These are phyloP conservation scores for Autographa gamma DNA, from an alignment of 2,888 invertebrate species.

Conservation along the genomic window DNA sequence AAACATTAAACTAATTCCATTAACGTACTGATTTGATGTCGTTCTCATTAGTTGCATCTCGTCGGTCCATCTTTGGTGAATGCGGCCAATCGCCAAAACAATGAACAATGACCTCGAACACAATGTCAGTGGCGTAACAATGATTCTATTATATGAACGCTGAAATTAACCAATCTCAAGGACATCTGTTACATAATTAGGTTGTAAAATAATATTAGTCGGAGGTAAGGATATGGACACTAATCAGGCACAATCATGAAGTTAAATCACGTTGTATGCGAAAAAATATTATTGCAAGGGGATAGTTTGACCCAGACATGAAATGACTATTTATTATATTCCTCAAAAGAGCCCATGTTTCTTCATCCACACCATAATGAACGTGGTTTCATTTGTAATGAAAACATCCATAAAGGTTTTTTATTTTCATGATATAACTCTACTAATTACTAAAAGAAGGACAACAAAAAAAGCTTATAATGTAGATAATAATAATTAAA, in stretches of 20 bases:
- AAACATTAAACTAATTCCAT: conserved; percentile 36
- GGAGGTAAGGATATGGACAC: too few species aligned
- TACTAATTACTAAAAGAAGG: too few species aligned
- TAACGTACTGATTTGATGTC: conserved; percentile 46
- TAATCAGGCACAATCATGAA: too few species aligned
- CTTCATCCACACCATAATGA: too few species aligned
- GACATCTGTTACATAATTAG: conserved; percentile 10
- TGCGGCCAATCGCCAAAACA: conserved; percentile 57
- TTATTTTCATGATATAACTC: too few species aligned
- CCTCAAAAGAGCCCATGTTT: too few species aligned
- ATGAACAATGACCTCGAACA: conserved; percentile 57
- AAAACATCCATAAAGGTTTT: too few species aligned
- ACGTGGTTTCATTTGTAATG: too few species aligned
- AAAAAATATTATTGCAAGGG: too few species aligned
- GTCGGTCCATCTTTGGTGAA: conserved; percentile 47
- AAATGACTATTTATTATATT: too few species aligned
- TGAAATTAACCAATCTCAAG: conserved; percentile 46
- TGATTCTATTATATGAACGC: conserved; percentile 40
- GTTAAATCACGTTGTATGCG: too few species aligned
- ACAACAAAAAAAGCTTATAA: not conserved
- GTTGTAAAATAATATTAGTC: not conserved
- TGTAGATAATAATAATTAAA: not conserved
- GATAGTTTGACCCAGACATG: too few species aligned
- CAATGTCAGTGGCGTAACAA: conserved; percentile 53
- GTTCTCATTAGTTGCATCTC: conserved; percentile 45